Evolutionary conservation across 2,888 invertebrate genomes (phyloP).

Genomic region (Sabellastarte sp.): DNA sequence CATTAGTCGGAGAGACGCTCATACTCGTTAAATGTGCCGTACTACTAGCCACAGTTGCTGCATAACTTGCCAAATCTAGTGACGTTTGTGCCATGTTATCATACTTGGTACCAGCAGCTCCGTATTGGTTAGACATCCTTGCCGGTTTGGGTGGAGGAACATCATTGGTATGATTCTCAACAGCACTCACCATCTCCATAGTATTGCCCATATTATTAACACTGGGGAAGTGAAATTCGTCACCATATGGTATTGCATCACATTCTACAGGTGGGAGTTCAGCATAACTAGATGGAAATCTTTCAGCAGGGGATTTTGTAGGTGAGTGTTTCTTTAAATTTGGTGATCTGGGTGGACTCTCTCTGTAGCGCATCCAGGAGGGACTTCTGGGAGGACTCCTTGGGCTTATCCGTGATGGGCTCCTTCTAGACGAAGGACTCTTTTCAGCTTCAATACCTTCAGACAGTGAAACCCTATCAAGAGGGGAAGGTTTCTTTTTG

Average conservation of each 20-base stretch:
- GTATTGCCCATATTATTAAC: background rate
- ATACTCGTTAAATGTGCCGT: constrained; percentile 55
- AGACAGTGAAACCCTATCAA: constrained; percentile 18
- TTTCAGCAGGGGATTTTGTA: constrained; percentile 46
- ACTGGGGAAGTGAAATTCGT: background rate
- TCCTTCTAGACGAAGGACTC: constrained; percentile 13
- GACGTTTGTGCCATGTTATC: constrained; percentile 12
- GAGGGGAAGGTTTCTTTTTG: constrained; percentile 25
- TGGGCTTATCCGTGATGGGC: constrained; percentile 19
- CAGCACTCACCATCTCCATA: background rate
- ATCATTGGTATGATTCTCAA: background rate
- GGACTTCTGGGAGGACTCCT: constrained; percentile 51
- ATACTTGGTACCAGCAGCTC: background rate
- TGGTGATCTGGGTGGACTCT: constrained; percentile 29
- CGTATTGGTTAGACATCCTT: constrained; percentile 2
- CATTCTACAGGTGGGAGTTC: constrained; percentile 37
- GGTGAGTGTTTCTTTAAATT: constrained; percentile 31
- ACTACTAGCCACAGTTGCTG: constrained; percentile 56
- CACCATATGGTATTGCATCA: constrained; percentile 7
- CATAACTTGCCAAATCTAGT: constrained; percentile 54
- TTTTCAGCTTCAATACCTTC: constrained; percentile 12
- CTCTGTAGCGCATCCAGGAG: constrained; percentile 37
- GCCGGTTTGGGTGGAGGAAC: constrained; percentile 25
- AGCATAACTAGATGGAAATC: constrained; percentile 42
- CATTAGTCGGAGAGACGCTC: constrained; percentile 51